Evolutionary conservation across 2,113 vertebrate genomes (phyloP).

Genomic region (Deroptyus accipitrinus): DNA sequence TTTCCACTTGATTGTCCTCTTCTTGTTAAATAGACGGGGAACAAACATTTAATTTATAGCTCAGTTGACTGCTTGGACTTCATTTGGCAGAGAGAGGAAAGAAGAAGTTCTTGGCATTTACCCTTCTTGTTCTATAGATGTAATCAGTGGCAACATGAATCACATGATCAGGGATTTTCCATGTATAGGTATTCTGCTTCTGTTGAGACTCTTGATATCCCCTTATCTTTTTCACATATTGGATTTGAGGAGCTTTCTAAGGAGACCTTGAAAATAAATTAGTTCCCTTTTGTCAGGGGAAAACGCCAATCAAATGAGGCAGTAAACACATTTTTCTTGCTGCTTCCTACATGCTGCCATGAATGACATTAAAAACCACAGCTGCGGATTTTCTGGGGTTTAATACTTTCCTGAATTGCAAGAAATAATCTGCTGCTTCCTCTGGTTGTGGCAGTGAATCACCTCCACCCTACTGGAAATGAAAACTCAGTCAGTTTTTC

Average conservation of each 20-base stretch:
- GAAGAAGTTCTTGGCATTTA: background rate
- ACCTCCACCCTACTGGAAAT: background rate
- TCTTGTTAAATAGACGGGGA: background rate
- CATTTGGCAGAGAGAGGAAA: background rate
- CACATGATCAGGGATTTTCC: background rate
- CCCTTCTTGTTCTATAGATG: background rate
- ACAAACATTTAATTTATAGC: background rate
- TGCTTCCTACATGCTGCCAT: background rate
- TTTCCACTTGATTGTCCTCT: background rate
- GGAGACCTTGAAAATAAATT: background rate
- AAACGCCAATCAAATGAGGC: background rate
- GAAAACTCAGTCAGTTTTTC: background rate
- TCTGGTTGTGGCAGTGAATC: background rate
- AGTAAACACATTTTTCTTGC: slow-evolving; percentile 10
- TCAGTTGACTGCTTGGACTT: background rate
- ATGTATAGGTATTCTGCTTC: fast-evolving
- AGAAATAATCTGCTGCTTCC: background rate
- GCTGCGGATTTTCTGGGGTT: background rate
- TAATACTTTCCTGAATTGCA: background rate
- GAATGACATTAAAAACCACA: background rate
- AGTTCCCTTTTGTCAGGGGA: background rate
- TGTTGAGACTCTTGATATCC: background rate
- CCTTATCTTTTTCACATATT: background rate
- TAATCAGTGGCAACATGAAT: background rate
- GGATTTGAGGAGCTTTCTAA: background rate